A percentile compares a stretch with the other conserved stretches of the same genome.
These are phyloP conservation scores for Brachionus paranguensis DNA, from an alignment of 1,140 invertebrate genomes.

Conservation along the genomic window DNA sequence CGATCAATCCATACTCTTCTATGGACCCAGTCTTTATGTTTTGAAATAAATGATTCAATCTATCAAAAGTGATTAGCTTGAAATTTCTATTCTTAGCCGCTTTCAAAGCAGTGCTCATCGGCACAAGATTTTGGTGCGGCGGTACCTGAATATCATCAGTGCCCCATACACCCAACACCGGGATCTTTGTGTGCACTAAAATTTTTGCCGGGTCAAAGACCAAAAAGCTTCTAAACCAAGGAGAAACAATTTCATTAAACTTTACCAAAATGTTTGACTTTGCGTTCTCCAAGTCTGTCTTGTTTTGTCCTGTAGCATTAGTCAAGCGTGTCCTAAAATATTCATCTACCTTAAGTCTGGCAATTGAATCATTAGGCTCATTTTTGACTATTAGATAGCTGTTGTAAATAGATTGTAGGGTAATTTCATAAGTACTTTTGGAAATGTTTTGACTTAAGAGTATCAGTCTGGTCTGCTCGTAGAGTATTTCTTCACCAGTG, in stretches of 20 bases:
- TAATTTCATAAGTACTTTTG: background rate
- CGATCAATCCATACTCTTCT: background rate
- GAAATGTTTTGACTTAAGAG: background rate
- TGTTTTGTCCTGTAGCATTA: background rate
- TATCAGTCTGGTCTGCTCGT: background rate
- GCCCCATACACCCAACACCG: background rate
- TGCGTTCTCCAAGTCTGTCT: background rate
- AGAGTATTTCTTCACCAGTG: background rate
- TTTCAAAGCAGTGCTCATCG: background rate
- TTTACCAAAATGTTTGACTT: background rate
- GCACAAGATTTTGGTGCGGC: background rate
- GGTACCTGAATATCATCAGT: background rate
- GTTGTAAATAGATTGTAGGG: background rate
- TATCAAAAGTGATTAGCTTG: background rate
- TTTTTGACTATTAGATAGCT: background rate
- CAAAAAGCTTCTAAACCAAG: conserved; percentile 17
- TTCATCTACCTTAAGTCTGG: background rate
- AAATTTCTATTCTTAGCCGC: background rate
- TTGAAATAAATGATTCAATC: conserved; percentile 12
- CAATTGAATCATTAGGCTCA: background rate
- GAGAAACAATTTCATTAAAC: background rate
- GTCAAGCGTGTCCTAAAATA: background rate
- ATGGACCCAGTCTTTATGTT: background rate
- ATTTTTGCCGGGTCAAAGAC: background rate
- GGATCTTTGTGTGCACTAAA: background rate